Base-by-base conservation (phyloP, 2,888 invertebrate genomes). In the Oithona nana region DNA sequence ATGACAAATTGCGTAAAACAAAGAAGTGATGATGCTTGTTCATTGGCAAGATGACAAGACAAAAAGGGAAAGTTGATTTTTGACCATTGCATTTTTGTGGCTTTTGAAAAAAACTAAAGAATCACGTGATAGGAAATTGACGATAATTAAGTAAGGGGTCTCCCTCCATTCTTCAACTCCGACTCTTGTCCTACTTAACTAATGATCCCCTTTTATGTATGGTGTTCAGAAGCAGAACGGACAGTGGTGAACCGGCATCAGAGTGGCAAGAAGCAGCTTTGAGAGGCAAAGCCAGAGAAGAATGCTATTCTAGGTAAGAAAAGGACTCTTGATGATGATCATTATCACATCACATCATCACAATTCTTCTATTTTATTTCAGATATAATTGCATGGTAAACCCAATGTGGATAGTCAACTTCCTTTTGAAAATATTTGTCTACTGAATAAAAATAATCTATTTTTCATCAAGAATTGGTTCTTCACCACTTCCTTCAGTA, bases 281-380 rank as follows among this genome's bases (percentile, higher is more conserved):
- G 6, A 54, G 26, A 54, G 54, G 54, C 20, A 54, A 54, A 54
- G 54, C 54, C 11, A 20, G 54, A 24, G 54, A 54, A 22, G 54
- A 54, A 54, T 54, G 54, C 54, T 24, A 20, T 16, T 20, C 54
- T 24, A 26, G 26, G 54, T 54, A 24, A 54, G 24, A 24, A 49
- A n/a, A n/a, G n/a, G n/a, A n/a, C n/a, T n/a, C n/a, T n/a, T n/a
- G n/a, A n/a, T n/a, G n/a, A n/a, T n/a, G n/a, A n/a, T n/a, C n/a
- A n/a, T n/a, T n/a, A n/a, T n/a, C n/a, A n/a, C n/a, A n/a, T n/a
- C n/a, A n/a, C n/a, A n/a, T n/a, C n/a, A n/a, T n/a, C n/a, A n/a
- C n/a, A n/a, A n/a, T n/a, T n/a, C n/a, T n/a, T n/a, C n/a, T n/a
- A n/a, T 39, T 16, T 39, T 11, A 39, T 39, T 39, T 39, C 39